These are phyloP conservation scores for Drosophila chauvacae DNA, from an alignment of 1,140 invertebrate genomes.

Conservation along the genomic window DNA sequence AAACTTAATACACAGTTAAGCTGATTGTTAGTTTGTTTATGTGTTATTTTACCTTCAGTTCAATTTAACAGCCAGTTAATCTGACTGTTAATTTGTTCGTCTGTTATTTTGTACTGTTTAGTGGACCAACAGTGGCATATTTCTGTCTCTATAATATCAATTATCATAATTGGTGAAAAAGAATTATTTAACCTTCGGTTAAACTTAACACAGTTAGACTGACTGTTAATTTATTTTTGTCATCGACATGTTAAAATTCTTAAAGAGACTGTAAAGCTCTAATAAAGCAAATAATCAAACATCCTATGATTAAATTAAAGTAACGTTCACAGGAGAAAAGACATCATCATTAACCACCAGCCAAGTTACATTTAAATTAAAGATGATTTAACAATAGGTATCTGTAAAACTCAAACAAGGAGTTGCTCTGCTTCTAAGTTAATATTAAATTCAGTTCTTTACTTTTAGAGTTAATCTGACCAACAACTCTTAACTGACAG, in stretches of 20 bases:
- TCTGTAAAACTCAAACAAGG: background rate
- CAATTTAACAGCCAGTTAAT: background rate
- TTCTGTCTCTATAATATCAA: background rate
- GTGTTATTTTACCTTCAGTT: no score
- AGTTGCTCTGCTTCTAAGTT: background rate
- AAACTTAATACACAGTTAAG: no score
- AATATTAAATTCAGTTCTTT: background rate
- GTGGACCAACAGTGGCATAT: constrained; percentile 2
- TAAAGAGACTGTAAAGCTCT: background rate
- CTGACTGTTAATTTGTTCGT: no score
- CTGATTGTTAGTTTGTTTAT: no score
- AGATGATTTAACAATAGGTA: background rate
- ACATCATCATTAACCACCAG: no score
- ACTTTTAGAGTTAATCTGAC: no score
- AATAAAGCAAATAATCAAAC: background rate
- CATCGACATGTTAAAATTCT: no score
- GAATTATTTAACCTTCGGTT: background rate
- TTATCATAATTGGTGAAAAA: background rate
- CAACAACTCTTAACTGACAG: background rate
- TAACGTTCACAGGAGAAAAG: no score
- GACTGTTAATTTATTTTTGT: background rate
- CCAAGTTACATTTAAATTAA: no score
- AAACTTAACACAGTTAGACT: background rate
- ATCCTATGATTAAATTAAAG: no score
- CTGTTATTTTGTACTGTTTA: no score